Evolutionary conservation across 2,797 vertebrate species (phyloP).

Genomic region (Enteromius argenteus): DNA sequence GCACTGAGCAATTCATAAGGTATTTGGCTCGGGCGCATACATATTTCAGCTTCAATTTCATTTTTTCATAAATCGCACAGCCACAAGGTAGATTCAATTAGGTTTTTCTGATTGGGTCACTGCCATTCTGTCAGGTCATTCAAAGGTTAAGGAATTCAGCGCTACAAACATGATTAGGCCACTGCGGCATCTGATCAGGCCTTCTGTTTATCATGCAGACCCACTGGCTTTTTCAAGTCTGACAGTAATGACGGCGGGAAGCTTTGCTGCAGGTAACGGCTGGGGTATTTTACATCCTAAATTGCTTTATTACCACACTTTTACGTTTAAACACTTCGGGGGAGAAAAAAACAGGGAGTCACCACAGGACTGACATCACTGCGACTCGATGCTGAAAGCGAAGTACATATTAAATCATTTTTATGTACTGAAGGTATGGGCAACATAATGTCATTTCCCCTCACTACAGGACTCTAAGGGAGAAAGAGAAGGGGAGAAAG

Average conservation of each 20-base stretch:
- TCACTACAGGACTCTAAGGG: constrained; percentile 69
- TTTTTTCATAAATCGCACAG: constrained; percentile 80
- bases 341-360: constrained; percentile 74
- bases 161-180: constrained; percentile 85
- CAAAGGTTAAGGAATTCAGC: constrained; percentile 87
- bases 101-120: constrained; percentile 82
- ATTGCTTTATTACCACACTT: constrained; percentile 65
- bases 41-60: constrained; percentile 85
- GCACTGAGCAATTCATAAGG: constrained; percentile 61
- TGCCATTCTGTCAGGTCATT: constrained; percentile 83
- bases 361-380: constrained; percentile 78
- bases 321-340: constrained; percentile 62
- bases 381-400: constrained; percentile 77
- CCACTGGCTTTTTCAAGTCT: constrained; percentile 47
- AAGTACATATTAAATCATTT: constrained; percentile 83
- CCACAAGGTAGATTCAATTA: constrained; percentile 83
- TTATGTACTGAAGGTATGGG: constrained; percentile 81
- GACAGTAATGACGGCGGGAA: constrained; percentile 58
- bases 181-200: constrained; percentile 84
- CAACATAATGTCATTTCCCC: constrained; percentile 76
- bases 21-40: constrained; percentile 71
- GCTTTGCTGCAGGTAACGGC: constrained; percentile 65
- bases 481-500: constrained; percentile 64
- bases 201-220: constrained; percentile 78
- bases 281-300: constrained; percentile 63